A percentile compares a stretch with the other conserved stretches of the same genome.
These are phyloP conservation scores for Ormia ochracea DNA, from an alignment of 2,888 invertebrate genomes.

Conservation along the genomic window DNA sequence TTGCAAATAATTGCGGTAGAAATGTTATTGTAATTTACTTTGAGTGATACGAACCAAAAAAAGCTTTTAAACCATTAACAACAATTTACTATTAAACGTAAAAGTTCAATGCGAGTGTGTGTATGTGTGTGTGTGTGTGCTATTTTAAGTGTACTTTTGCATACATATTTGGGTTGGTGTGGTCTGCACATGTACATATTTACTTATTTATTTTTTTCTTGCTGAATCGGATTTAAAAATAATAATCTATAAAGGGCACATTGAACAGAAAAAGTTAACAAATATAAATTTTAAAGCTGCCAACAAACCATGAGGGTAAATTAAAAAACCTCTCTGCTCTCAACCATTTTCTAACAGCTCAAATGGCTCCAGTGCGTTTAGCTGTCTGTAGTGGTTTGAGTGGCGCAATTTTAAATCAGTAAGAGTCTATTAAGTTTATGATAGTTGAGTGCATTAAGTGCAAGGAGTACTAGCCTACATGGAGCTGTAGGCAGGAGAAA, in stretches of 20 bases:
- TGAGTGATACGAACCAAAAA: constrained; percentile 70
- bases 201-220: background rate
- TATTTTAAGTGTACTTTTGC: background rate
- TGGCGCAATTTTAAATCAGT: too few relatives aligned
- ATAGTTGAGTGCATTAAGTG: too few relatives aligned
- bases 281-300: constrained; percentile 31
- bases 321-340: constrained; percentile 15
- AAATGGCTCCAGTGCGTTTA: background rate
- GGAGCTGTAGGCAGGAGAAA: too few relatives aligned
- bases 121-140: background rate
- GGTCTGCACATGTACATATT: too few relatives aligned
- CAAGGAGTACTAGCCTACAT: too few relatives aligned
- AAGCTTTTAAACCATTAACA: constrained; percentile 73
- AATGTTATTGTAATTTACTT: constrained; percentile 61
- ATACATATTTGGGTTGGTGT: background rate
- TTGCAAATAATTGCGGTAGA: constrained; percentile 46
- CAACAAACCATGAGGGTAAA: constrained; percentile 30
- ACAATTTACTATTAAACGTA: constrained; percentile 40
- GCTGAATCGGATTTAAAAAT: constrained; percentile 16
- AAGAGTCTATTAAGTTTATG: too few relatives aligned
- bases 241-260: constrained; percentile 16
- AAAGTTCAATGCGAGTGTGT: background rate
- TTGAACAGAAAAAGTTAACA: constrained; percentile 28
- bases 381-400: background rate
- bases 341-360: background rate